Evolutionary conservation across 2,797 vertebrate genomes (phyloP), one percentile per base, ranked within the genome.

Genomic region (Malacoctenus gilli): DNA sequence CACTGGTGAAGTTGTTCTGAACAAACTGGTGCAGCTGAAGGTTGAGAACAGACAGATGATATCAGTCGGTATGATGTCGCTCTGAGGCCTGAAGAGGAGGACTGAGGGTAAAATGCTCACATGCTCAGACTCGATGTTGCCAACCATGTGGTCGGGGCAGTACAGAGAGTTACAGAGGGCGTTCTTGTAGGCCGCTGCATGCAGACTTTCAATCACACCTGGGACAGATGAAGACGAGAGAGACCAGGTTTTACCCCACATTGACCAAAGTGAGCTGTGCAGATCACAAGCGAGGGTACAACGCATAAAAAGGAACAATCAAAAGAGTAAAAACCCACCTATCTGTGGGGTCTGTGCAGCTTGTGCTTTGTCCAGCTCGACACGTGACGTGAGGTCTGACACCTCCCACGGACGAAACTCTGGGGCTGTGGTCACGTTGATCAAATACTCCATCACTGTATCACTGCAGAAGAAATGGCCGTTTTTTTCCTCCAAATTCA

Each of bases 351-450:
- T 95, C 70, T 95, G 92, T 69, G 85, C 86, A 44, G 95, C 95
- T 4, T 92, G 46, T 15, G 88, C 87, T 67, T 92, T 96, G 85
- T 99, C 97, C 69, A 91, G 1, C 76, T 87, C 93, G 8, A 98
- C 44, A 50, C 79, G 89, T 19, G 92, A 50, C 2, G 87, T 89
- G 65, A 97, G 91, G 1, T 91, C 93, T 37, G 90, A 80, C 42
- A 99, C 93, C 85, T 99, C 97, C 97, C 97, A 99, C 0, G 72
- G 75, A 28, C 96, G 92, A 69, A 99, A 98, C 82, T 98, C 97
- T 3, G 91, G 94, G 10, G 97, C 95, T 13, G 96, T 96, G 14
- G 96, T 96, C 74, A 99, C 95, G 6, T 99, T 99, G 77, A 99
- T 97, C 76, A 99, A 90, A 87, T 95, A 96, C 80, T 99, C 97